A percentile compares a stretch with the other conserved stretches of the same genome.
Conservation (phyloP, 2,888 invertebrate genomes). For the Carterocephalus palaemon region DNA sequence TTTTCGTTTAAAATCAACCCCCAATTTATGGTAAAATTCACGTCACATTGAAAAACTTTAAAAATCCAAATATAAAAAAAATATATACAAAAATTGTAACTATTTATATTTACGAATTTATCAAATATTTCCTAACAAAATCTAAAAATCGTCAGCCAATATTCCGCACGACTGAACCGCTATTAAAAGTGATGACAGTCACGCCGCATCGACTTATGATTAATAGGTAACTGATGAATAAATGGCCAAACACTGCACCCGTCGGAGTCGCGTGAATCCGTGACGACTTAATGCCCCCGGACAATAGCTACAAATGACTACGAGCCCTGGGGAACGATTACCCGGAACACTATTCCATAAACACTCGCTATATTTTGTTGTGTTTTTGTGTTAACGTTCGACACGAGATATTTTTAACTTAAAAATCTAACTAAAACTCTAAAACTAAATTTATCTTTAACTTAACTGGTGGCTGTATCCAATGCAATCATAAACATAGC, state of each 20-base stretch:
- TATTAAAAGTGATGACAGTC: constrained; percentile 4
- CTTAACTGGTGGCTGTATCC: too few relatives aligned
- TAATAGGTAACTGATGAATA: constrained; percentile 21
- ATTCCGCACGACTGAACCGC: background rate
- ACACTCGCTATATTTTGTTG: constrained; percentile 36
- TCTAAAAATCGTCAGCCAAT: too few relatives aligned
- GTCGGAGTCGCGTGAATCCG: constrained; percentile 41
- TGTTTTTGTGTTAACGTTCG: constrained; percentile 17
- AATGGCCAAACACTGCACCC: constrained; percentile 21
- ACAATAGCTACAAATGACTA: constrained; percentile 25
- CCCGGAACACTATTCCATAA: constrained; percentile 39
- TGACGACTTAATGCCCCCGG: constrained; percentile 51
- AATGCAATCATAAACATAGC: too few relatives aligned
- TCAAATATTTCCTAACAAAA: too few relatives aligned
- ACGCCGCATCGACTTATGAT: constrained; percentile 17
- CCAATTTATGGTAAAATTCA: too few relatives aligned
- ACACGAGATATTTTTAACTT: constrained; percentile 13
- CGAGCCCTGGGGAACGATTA: constrained; percentile 45
- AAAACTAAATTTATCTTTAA: too few relatives aligned
- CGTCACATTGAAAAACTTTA: too few relatives aligned
- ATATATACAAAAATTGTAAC: too few relatives aligned
- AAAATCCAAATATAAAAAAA: too few relatives aligned
- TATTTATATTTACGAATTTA: too few relatives aligned
- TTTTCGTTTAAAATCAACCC: too few relatives aligned
- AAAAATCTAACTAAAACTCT: too few relatives aligned